Conservation (phyloP, 2,888 invertebrate species). For the Molanna angustata region DNA sequence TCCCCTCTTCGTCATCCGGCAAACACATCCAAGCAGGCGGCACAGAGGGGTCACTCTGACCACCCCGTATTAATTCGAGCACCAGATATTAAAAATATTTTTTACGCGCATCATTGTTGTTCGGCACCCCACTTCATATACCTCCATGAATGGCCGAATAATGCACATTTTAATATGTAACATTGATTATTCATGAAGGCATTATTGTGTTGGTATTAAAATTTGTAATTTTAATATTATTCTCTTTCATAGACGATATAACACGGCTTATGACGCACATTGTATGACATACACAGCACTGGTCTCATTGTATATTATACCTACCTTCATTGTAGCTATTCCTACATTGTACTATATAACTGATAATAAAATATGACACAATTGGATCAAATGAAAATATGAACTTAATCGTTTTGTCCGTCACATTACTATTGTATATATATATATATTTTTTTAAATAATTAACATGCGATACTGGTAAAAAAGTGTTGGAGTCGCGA, state of each 20-base stretch:
- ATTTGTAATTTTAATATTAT: slow-evolving; percentile 30
- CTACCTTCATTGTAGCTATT: no score
- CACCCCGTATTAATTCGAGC: slow-evolving; percentile 21
- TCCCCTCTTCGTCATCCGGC: slow-evolving; percentile 5
- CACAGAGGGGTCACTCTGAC: slow-evolving; percentile 11
- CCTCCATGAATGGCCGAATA: slow-evolving; percentile 26
- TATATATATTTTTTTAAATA: no score
- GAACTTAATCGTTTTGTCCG: slow-evolving; percentile 12
- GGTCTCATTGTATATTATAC: no score
- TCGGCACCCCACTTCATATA: slow-evolving; percentile 24
- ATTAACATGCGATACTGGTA: no score
- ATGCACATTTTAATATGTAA: slow-evolving; percentile 29
- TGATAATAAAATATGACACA: slow-evolving; percentile 10
- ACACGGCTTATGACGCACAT: slow-evolving; percentile 21
- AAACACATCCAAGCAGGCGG: neutral
- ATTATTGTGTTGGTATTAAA: slow-evolving; percentile 32
- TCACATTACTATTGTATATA: no score
- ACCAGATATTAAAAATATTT: slow-evolving; percentile 31
- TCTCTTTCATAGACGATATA: slow-evolving; percentile 18
- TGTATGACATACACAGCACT: no score
- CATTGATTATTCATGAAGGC: slow-evolving; percentile 33
- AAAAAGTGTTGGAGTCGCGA: no score
- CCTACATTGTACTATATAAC: slow-evolving; percentile 10
- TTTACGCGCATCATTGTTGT: slow-evolving; percentile 20
- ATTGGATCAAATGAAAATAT: slow-evolving; percentile 12